A percentile compares a stretch with the other conserved stretches of the same genome.
These are phyloP conservation scores for Deladenus siricidicola DNA, from an alignment of 2,888 invertebrate genomes.

Conservation along the genomic window DNA sequence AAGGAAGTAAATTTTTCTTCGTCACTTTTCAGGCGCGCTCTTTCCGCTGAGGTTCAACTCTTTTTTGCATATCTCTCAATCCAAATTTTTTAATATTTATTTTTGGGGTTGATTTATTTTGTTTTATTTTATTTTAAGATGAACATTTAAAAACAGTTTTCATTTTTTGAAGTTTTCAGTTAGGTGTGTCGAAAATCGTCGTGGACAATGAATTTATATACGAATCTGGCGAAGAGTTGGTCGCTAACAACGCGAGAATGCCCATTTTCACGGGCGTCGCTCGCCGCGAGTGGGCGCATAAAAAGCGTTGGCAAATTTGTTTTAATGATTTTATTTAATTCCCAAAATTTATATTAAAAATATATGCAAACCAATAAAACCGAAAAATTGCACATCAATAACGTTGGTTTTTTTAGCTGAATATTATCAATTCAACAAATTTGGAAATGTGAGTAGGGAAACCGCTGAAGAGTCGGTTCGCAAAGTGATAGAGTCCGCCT, in stretches of 20 bases:
- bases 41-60: constrained; percentile 49
- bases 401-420: neutral
- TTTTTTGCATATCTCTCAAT: too few species aligned
- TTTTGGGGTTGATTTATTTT: too few species aligned
- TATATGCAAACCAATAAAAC: neutral
- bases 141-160: too few species aligned
- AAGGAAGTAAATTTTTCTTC: constrained; percentile 48
- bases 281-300: constrained; percentile 52
- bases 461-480: neutral
- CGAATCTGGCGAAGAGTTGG: constrained; percentile 33
- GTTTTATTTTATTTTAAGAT: too few species aligned
- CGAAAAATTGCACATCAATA: neutral
- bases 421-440: neutral
- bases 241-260: constrained; percentile 39
- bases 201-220: constrained; percentile 52
- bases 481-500: constrained; percentile 43
- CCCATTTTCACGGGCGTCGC: constrained; percentile 53
- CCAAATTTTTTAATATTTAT: too few species aligned
- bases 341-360: too few species aligned
- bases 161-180: constrained; percentile 2
- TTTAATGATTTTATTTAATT: too few species aligned
- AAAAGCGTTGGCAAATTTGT: constrained; percentile 38
- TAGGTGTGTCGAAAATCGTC: constrained; percentile 51
- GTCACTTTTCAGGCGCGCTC: constrained; percentile 43
- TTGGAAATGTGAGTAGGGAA: neutral